Conservation (phyloP, 2,888 invertebrate genomes). For the Alentia gelatinosa region DNA sequence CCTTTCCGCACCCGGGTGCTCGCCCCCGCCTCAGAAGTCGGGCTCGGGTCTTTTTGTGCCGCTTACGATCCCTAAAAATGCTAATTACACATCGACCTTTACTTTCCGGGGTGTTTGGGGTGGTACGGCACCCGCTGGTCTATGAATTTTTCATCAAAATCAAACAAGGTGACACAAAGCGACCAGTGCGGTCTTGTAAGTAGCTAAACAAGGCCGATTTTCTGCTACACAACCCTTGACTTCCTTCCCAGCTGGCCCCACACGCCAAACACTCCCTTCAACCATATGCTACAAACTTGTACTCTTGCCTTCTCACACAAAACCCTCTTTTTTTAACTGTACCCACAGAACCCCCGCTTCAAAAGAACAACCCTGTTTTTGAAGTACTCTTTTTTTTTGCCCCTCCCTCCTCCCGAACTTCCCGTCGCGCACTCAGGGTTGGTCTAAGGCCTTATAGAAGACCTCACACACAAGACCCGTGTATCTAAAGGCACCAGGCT, state of each 20-base stretch:
- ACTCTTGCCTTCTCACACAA: background rate
- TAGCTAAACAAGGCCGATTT: conserved; percentile 30
- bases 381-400: conserved; percentile 15
- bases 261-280: background rate
- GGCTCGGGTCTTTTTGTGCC: background rate
- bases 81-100: background rate
- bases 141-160: conserved; percentile 43
- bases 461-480: too few species aligned
- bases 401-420: too few species aligned
- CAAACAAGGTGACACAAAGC: background rate
- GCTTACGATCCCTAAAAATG: conserved; percentile 26
- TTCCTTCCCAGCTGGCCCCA: background rate
- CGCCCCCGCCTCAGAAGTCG: background rate
- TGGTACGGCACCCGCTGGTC: background rate
- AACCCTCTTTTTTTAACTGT: background rate
- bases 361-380: background rate
- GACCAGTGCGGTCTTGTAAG: background rate
- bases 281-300: conserved; percentile 51
- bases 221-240: conserved; percentile 10
- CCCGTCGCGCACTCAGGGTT: too few species aligned
- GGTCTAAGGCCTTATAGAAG: too few species aligned
- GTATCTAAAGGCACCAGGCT: too few species aligned
- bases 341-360: background rate
- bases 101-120: background rate
- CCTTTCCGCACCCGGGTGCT: background rate